phyloP scores from a whole-genome alignment of 2,888 invertebrate genomes.

The Liposcelis brunnea region DNA sequence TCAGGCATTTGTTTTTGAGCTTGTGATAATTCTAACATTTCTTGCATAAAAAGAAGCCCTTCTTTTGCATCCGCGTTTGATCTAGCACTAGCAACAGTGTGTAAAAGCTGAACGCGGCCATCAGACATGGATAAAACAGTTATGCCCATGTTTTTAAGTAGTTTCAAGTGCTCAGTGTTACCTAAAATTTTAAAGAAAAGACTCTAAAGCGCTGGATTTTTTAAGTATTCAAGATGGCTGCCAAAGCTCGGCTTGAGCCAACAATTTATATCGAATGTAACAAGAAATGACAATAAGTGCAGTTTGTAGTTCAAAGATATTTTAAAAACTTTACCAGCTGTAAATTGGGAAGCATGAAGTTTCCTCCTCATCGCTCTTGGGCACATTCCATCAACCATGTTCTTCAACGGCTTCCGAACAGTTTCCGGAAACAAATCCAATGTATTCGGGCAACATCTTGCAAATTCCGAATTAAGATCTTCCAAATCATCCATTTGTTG shows the following conservation, averaged over 20 bases:
- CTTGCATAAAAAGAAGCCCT: constrained; percentile 89
- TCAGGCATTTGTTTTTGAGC: constrained; percentile 41
- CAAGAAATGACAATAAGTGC: no score
- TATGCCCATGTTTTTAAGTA: constrained; percentile 89
- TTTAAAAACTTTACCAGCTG: background rate
- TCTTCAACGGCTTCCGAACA: constrained; percentile 65
- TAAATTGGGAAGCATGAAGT: constrained; percentile 49
- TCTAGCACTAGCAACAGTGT: constrained; percentile 70
- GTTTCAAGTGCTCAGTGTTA: constrained; percentile 73
- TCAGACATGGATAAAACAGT: constrained; percentile 73
- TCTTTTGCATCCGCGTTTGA: constrained; percentile 75
- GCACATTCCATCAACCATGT: constrained; percentile 68
- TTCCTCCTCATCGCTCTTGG: constrained; percentile 45
- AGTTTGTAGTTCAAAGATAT: no score
- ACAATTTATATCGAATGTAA: no score
- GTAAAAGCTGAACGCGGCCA: constrained; percentile 81
- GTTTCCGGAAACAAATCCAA: constrained; percentile 66
- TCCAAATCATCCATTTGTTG: constrained; percentile 21
- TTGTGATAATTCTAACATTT: constrained; percentile 83
- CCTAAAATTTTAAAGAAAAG: constrained; percentile 30
- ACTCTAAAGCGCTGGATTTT: no score
- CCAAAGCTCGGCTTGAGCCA: no score
- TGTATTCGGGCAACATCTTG: constrained; percentile 57
- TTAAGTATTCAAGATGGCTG: no score
- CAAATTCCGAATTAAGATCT: constrained; percentile 22